Evolutionary conservation across 2,888 invertebrate species (phyloP).

Genomic region (Choreutis nemorana): DNA sequence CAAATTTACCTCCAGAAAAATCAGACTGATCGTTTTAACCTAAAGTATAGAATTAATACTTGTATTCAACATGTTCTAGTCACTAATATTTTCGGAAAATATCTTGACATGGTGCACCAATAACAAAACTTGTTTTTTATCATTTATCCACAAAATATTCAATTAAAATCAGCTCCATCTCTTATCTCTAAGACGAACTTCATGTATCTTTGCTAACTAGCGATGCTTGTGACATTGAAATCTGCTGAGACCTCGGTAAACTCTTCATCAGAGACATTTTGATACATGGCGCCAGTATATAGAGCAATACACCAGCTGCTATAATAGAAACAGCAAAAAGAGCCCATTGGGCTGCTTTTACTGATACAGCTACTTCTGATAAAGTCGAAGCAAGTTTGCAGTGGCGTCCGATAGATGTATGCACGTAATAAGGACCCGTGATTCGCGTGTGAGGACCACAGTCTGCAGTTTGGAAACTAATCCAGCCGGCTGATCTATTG

Average conservation of each 20-base stretch:
- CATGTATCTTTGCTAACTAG: too few species aligned
- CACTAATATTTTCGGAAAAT: too few species aligned
- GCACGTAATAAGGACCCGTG: constrained; percentile 39
- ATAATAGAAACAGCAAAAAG: constrained; percentile 38
- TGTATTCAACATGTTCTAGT: too few species aligned
- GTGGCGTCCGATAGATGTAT: constrained; percentile 22
- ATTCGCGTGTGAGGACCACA: constrained; percentile 47
- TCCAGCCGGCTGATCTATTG: constrained; percentile 53
- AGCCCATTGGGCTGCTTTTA: constrained; percentile 46
- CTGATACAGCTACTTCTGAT: constrained; percentile 31
- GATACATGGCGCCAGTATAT: constrained; percentile 41
- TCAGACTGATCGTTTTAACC: too few species aligned
- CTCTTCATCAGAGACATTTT: constrained; percentile 29
- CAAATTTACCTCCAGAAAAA: too few species aligned
- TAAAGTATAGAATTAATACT: too few species aligned
- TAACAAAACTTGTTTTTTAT: too few species aligned
- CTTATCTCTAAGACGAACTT: too few species aligned
- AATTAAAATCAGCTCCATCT: too few species aligned
- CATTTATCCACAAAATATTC: too few species aligned
- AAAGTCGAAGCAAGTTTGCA: constrained; percentile 26
- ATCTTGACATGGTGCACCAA: too few species aligned
- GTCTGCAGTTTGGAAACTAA: constrained; percentile 44
- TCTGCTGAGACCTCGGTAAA: constrained; percentile 28
- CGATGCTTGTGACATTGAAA: constrained; percentile 43
- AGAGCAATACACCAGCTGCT: constrained; percentile 34